These are phyloP conservation scores for Conus canariensis DNA, from an alignment of 2,888 invertebrate species.

Conservation along the genomic window DNA sequence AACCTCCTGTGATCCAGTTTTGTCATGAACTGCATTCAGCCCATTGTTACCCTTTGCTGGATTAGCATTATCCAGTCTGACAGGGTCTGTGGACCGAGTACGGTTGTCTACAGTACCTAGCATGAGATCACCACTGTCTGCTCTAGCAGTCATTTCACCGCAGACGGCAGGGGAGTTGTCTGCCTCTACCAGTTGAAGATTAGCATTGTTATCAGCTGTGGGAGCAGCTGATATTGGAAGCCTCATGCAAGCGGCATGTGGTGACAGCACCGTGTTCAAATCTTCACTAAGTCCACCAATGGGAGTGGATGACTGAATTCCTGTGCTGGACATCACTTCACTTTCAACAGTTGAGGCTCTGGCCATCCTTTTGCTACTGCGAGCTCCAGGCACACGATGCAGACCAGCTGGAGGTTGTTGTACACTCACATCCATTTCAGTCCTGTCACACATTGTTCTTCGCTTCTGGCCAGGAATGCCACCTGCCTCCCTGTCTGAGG, in stretches of 20 bases:
- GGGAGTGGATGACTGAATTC: not conserved
- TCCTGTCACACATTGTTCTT: not conserved
- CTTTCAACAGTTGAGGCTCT: not conserved
- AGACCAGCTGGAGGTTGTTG: not conserved
- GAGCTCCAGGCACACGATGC: slow-evolving; percentile 22
- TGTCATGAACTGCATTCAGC: not conserved
- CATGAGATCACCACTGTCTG: not conserved
- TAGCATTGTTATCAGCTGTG: not conserved
- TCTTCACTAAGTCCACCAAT: not conserved
- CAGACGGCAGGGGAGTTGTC: not conserved
- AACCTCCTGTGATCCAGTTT: slow-evolving; percentile 11
- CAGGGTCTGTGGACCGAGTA: not conserved
- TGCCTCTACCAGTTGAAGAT: not conserved
- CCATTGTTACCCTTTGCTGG: not conserved
- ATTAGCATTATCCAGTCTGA: not conserved
- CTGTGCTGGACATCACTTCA: not conserved
- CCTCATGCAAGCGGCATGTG: not conserved
- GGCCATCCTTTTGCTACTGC: not conserved
- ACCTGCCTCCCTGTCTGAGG: slow-evolving; percentile 59
- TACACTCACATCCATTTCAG: too few relatives aligned
- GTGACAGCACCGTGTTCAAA: not conserved
- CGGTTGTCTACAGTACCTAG: not conserved
- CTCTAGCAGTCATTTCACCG: not conserved
- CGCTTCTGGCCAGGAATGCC: not conserved
- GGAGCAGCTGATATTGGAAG: not conserved